Evolutionary conservation across 2,113 vertebrate species (phyloP).

Genomic region (Phaetusa simplex): DNA sequence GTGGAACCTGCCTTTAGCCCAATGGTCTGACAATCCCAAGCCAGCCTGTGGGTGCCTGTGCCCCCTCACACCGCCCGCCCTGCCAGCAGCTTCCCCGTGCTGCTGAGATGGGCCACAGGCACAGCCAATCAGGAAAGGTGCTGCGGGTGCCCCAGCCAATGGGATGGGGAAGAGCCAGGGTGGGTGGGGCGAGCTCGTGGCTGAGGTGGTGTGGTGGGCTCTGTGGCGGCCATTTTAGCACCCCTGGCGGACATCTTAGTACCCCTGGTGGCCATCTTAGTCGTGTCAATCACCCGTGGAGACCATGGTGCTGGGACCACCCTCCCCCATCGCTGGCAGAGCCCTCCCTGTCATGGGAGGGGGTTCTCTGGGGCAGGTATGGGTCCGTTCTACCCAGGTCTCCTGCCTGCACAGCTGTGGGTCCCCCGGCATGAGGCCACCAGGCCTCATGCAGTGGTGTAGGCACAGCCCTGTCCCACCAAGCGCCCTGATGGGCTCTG

Average conservation of each 20-base stretch:
- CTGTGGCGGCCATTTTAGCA: background rate
- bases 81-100: rapidly evolving
- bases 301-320: rapidly evolving
- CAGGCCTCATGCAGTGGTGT: rapidly evolving
- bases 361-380: rapidly evolving
- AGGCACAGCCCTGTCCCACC: background rate
- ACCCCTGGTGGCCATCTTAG: background rate
- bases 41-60: rapidly evolving
- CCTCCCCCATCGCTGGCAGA: rapidly evolving
- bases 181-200: rapidly evolving
- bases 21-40: background rate
- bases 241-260: background rate
- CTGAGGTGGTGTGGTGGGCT: rapidly evolving
- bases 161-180: background rate
- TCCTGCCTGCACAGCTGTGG: background rate
- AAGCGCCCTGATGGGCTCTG: rapidly evolving
- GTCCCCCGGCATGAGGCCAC: background rate
- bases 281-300: rapidly evolving
- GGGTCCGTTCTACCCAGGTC: background rate
- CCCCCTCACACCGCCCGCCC: rapidly evolving
- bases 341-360: background rate
- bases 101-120: background rate
- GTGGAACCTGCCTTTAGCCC: background rate
- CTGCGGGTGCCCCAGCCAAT: background rate
- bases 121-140: background rate